Percentiles rank a stretch among this genome's conserved stretches.
phyloP scores from a whole-genome alignment of 2,797 vertebrate species.

The Hafferia zeledoni region DNA sequence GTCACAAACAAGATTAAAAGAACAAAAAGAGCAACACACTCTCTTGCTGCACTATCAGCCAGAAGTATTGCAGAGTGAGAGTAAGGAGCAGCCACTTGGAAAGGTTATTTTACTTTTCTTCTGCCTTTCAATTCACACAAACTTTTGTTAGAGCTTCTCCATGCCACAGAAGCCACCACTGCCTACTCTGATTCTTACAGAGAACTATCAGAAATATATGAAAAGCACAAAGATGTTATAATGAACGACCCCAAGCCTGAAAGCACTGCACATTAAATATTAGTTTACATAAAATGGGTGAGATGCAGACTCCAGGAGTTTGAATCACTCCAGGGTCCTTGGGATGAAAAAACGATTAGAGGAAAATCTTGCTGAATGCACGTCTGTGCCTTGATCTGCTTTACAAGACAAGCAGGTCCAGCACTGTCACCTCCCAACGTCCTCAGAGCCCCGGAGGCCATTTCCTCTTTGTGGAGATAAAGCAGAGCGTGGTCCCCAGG shows the following conservation, averaged over 20 bases:
- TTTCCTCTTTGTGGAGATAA: not conserved
- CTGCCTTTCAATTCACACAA: not conserved
- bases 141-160: not conserved
- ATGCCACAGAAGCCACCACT: not conserved
- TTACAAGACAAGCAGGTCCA: not conserved
- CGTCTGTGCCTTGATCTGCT: not conserved
- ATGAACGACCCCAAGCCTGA: not conserved
- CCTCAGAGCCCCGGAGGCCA: fast-evolving
- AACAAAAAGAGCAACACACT: not conserved
- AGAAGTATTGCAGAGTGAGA: not conserved
- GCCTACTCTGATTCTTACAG: not conserved
- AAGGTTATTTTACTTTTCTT: not conserved
- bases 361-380: not conserved
- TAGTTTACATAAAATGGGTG: not conserved
- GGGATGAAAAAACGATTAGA: not conserved
- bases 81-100: not conserved
- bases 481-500: not conserved
- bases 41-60: not conserved
- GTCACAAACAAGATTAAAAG: slow-evolving; percentile 20
- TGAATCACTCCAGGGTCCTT: not conserved
- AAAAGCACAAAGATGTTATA: not conserved
- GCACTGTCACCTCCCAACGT: fast-evolving
- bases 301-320: not conserved
- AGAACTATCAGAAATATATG: not conserved
- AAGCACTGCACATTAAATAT: not conserved